Evolutionary conservation across 2,888 invertebrate species (phyloP).

Genomic region (Rhagium mordax): DNA sequence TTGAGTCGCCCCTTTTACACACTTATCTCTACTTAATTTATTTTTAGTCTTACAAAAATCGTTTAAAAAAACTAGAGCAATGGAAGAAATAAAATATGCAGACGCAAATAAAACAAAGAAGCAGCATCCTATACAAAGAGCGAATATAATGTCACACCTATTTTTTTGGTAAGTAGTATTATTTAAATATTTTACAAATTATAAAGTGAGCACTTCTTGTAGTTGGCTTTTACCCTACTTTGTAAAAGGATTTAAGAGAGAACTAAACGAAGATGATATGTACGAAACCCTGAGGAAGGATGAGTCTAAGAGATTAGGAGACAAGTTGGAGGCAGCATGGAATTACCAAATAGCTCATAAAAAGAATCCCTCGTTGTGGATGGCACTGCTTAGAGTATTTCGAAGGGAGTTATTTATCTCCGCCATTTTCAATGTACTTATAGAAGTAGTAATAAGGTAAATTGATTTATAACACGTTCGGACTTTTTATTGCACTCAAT

Average conservation of each 20-base stretch:
- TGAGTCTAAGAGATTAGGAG: conserved; percentile 66
- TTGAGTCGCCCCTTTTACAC: too few species aligned
- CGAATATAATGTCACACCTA: conserved; percentile 76
- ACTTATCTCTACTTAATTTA: too few species aligned
- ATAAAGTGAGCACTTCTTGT: conserved; percentile 48
- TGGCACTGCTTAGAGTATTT: conserved; percentile 58
- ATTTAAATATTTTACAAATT: too few species aligned
- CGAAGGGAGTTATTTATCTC: conserved; percentile 48
- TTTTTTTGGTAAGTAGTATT: conserved; percentile 58
- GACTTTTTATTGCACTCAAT: too few species aligned
- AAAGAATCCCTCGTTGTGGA: conserved; percentile 57
- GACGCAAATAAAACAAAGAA: conserved; percentile 23
- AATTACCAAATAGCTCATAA: conserved; percentile 50
- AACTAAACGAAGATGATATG: conserved; percentile 71
- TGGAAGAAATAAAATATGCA: conserved; percentile 11
- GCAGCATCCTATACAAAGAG: conserved; percentile 74
- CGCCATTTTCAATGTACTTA: conserved; percentile 37
- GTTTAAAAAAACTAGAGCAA: background rate
- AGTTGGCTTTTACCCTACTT: conserved; percentile 72
- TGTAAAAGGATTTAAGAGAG: conserved; percentile 69
- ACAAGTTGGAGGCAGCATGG: conserved; percentile 65
- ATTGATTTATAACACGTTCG: conserved; percentile 10
- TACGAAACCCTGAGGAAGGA: conserved; percentile 69
- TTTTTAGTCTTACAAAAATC: too few species aligned
- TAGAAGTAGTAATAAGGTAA: conserved; percentile 51